Base-by-base conservation (phyloP, 2,888 invertebrate genomes). In the Volucella inflata region DNA sequence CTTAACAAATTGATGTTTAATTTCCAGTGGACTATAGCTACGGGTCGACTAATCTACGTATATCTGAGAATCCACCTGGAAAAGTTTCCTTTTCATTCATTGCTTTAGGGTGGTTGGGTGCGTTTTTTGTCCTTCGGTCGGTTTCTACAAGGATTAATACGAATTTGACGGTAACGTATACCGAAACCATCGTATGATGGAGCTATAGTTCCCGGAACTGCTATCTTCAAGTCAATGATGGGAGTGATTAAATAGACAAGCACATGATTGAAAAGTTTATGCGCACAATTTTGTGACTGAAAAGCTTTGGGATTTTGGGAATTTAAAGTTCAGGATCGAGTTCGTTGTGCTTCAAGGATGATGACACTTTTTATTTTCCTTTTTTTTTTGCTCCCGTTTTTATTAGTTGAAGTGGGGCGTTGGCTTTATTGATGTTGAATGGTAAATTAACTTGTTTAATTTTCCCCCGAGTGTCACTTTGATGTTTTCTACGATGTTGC, bases 391-490 rank as follows among this genome's bases (percentile, higher is more conserved):
- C 62, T 53, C 59, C 62, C 21, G 46, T 50, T 17, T 44, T 57
- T 30, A n/a, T 60, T 68, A 38, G 42, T 55, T 55, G n/a, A 64
- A 81, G 65, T 48, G 38, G 70, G 70, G 68, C 65, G 75, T 79
- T 48, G 79, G 62, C 75, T 75, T 74, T 70, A 74, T 79, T 75
- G 74, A 84, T 84, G 83, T 70, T 68, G 83, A 75, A 84, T 79
- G 65, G 75, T 60, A 84, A 84, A 84, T 84, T 79, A 79, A 79
- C 79, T 84, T 84, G 79, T 79, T 84, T 84, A 80, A 84, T 84
- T 75, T 84, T 79, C 79, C 79, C 79, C 65, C 44, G 79, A 80
- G 84, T 79, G 75, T 79, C 75, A 71, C 84, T 79, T 84, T 84
- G 84, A 84, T 76, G 84, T 84, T 84, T 60, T 55, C 36, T 57